Evolutionary conservation across 2,888 invertebrate genomes (phyloP), one percentile per base, ranked within the genome.

Genomic region (Lomographa bimaculata): DNA sequence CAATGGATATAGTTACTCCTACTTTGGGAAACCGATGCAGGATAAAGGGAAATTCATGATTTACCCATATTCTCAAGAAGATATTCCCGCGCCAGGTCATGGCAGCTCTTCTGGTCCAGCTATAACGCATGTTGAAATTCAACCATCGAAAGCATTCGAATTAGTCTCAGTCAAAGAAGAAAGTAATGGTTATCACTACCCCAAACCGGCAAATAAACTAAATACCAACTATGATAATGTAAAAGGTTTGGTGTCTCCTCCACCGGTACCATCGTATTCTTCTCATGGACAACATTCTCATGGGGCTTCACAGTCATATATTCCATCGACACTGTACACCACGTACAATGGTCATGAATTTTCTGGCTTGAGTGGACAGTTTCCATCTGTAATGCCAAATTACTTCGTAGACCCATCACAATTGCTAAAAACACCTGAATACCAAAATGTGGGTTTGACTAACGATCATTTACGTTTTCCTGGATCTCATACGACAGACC

Each of bases 11-110:
- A 76, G 80, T n/a, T 90, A 90, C 50, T 79, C 81, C 1, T 83
- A 87, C 50, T 87, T 89, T 19, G 90, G 89, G n/a, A 86, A 82
- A 62, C 68, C 80, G 12, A 59, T 67, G 0, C 78, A 85, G 54
- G 79, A 85, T 12, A 80, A 85, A 57, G 89, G 89, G 5, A 92
- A 91, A 60, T 93, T 91, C 56, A 90, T 91, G 85, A 89, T 93
- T 44, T 94, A 93, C 61, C 94, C 93, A 2, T 94, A 94, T 65
- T 93, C 93, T 0, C 93, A 94, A 67, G 86, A 92, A 37, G 92
- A 93, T 56, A 91, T 93, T 43, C 90, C 91, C 2, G 51, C 90
- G 8, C 39, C 60, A 9, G 71, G 27, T 7, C 32, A 71, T 8
- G 63, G 63, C 24, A 19, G 29, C 16, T 17, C 32, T 2, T 8